A percentile compares a stretch with the other conserved stretches of the same genome.
Evolutionary conservation across 2,797 vertebrate genomes (phyloP).

Genomic region (Lagocephalus sceleratus): DNA sequence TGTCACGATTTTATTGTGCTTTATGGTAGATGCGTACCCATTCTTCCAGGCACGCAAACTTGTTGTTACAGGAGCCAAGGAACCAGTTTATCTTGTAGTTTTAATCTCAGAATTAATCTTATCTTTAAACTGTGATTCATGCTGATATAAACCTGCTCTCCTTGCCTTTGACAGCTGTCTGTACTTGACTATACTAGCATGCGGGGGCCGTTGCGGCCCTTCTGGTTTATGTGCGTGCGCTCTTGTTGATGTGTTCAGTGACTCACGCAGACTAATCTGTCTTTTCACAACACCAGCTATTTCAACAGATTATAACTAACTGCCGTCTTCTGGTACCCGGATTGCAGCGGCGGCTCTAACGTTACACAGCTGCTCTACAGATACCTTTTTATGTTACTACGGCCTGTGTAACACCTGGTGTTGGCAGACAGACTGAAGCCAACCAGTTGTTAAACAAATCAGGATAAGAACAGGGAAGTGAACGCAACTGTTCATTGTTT

Average conservation of each 20-base stretch:
- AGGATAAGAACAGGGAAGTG: background rate
- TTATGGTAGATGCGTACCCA: slow-evolving; percentile 24
- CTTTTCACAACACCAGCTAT: no score
- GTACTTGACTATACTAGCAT: no score
- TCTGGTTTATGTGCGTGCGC: no score
- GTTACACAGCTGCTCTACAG: no score
- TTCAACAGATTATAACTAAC: no score
- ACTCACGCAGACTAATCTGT: no score
- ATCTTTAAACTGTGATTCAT: slow-evolving; percentile 21
- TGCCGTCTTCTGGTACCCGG: no score
- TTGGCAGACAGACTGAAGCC: slow-evolving; percentile 27
- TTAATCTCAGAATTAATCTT: slow-evolving; percentile 36
- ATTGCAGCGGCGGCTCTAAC: no score
- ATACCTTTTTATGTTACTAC: no score
- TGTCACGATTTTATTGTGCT: slow-evolving; percentile 16
- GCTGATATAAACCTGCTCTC: slow-evolving; percentile 5
- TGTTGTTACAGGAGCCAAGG: slow-evolving; percentile 57
- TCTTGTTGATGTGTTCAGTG: background rate
- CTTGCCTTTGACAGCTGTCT: slow-evolving; percentile 1
- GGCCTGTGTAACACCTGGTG: background rate
- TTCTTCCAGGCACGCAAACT: slow-evolving; percentile 58
- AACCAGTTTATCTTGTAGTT: slow-evolving; percentile 44
- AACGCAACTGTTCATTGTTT: background rate
- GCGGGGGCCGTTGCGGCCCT: no score
- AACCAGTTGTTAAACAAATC: slow-evolving; percentile 2